Conservation (phyloP, 2,113 vertebrate species). For the Myiopsitta monachus region DNA sequence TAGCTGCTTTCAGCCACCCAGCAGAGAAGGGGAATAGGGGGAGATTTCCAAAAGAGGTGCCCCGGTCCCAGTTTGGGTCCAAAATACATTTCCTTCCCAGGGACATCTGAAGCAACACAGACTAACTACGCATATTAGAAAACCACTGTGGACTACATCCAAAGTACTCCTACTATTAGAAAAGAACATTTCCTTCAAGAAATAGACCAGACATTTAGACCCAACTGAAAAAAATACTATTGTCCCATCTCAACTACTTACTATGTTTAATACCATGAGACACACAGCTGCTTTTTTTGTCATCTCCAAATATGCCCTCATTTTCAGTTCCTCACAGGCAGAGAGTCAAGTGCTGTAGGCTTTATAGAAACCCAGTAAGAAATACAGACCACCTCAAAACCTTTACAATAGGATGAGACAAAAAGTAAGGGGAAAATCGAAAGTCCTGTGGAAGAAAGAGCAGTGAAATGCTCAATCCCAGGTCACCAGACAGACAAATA, state of each 20-base stretch:
- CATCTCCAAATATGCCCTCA: neutral
- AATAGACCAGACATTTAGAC: neutral
- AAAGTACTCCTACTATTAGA: neutral
- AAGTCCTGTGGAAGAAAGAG: neutral
- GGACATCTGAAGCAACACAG: neutral
- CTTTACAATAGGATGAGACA: neutral
- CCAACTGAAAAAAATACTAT: neutral
- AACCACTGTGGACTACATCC: neutral
- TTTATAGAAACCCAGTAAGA: neutral
- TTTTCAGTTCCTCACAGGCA: neutral
- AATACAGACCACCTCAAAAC: neutral
- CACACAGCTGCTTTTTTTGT: neutral
- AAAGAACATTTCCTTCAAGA: neutral
- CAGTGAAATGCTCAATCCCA: neutral
- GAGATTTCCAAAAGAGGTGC: neutral
- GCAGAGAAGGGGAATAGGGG: neutral
- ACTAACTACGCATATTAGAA: neutral
- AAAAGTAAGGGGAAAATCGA: neutral
- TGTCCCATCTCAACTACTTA: neutral
- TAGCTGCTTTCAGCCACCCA: neutral
- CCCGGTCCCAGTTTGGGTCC: neutral
- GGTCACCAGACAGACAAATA: neutral
- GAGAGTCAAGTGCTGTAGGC: neutral
- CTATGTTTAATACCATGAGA: neutral
- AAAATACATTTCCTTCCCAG: neutral